Conservation (phyloP, 1,140 invertebrate species). For the Laodelphax striatellus region DNA sequence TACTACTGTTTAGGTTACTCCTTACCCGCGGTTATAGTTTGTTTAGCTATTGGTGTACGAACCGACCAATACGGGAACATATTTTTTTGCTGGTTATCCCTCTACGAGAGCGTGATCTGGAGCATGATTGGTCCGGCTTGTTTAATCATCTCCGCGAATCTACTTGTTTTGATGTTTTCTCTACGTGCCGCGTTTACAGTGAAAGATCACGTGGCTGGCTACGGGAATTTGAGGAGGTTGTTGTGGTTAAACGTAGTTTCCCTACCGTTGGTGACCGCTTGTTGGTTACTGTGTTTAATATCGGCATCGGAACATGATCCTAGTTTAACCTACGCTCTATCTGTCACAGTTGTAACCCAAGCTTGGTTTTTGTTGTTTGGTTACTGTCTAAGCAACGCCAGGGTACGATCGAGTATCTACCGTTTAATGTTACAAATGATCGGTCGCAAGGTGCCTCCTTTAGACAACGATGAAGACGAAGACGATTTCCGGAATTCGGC, state of each 20-base stretch:
- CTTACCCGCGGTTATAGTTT: conserved; percentile 84
- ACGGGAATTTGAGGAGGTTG: conserved; percentile 68
- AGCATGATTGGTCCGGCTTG: conserved; percentile 78
- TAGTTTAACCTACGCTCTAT: conserved; percentile 58
- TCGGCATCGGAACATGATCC: conserved; percentile 65
- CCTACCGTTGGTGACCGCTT: conserved; percentile 60
- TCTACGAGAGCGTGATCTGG: conserved; percentile 86
- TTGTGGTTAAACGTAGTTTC: conserved; percentile 74
- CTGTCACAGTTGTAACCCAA: conserved; percentile 53
- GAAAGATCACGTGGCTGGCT: conserved; percentile 80
- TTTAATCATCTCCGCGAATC: conserved; percentile 59
- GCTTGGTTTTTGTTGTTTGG: conserved; percentile 67
- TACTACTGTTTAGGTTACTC: conserved; percentile 93
- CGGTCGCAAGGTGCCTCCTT: conserved; percentile 71
- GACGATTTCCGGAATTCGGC: not conserved
- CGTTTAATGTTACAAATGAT: conserved; percentile 54
- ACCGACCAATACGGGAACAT: conserved; percentile 93
- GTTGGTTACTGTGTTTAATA: conserved; percentile 71
- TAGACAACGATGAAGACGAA: conserved; percentile 41
- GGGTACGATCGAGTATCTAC: conserved; percentile 57
- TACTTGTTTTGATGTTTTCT: conserved; percentile 70
- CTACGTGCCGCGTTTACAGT: conserved; percentile 82
- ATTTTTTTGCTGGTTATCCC: conserved; percentile 89
- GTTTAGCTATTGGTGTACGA: conserved; percentile 78
- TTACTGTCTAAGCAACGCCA: conserved; percentile 70